Conservation (phyloP, 2,888 invertebrate species). For the Cybosia mesomella region DNA sequence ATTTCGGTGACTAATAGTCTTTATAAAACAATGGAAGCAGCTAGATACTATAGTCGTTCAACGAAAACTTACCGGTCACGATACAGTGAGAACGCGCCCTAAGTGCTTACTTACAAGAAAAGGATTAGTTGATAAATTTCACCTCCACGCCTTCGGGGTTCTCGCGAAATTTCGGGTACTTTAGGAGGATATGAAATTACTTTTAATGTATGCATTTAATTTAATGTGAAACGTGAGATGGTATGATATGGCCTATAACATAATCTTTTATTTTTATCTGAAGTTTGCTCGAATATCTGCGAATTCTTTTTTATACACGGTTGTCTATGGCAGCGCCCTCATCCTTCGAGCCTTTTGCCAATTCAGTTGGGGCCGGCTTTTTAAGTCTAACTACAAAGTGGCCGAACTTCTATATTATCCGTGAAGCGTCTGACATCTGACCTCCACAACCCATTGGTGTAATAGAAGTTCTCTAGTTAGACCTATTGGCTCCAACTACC, state of each 20-base stretch:
- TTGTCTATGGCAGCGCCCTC: too few relatives aligned
- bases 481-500: too few relatives aligned
- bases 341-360: too few relatives aligned
- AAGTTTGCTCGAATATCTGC: neutral
- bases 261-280: conserved; percentile 5
- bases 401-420: too few relatives aligned
- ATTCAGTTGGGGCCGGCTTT: too few relatives aligned
- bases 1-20: too few relatives aligned
- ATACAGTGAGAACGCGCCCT: neutral
- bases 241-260: conserved; percentile 3
- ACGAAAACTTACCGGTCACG: neutral
- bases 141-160: conserved; percentile 24
- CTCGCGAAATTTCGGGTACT: neutral
- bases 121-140: conserved; percentile 46
- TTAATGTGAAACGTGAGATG: conserved; percentile 9
- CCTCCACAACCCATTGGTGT: too few relatives aligned
- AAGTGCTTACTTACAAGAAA: conserved; percentile 40
- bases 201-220: conserved; percentile 17
- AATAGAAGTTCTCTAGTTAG: too few relatives aligned
- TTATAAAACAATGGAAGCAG: too few relatives aligned
- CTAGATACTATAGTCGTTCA: neutral
- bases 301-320: neutral
- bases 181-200: conserved; percentile 13
- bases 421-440: too few relatives aligned
- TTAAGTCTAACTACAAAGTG: too few relatives aligned